Percentiles rank a stretch among this genome's conserved stretches.
Conservation (phyloP, 1,140 invertebrate species). For the Tachypleus tridentatus region DNA sequence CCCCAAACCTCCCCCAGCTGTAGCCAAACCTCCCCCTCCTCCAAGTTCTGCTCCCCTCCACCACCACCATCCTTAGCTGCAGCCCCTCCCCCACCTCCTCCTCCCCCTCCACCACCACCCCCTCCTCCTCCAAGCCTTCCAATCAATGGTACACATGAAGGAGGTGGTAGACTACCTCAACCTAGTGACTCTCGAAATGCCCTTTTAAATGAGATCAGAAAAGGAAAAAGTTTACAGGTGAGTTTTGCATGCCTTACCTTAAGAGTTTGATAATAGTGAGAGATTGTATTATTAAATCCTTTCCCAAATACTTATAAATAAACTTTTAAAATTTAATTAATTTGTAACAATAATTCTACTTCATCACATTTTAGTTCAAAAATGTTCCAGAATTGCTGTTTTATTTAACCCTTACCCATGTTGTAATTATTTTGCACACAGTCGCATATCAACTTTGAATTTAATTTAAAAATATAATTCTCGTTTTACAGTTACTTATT, state of each 20-base stretch:
- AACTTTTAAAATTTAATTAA: too few species aligned
- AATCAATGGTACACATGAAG: slow-evolving; percentile 11
- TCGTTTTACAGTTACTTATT: too few species aligned
- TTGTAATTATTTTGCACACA: too few species aligned
- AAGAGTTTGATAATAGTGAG: too few species aligned
- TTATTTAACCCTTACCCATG: too few species aligned
- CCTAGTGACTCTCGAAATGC: slow-evolving; percentile 47
- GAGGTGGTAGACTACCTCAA: slow-evolving; percentile 31
- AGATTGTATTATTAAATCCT: not conserved
- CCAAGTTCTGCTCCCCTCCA: slow-evolving; percentile 8
- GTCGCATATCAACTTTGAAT: too few species aligned
- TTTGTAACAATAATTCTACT: too few species aligned
- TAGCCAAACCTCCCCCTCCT: slow-evolving; percentile 20
- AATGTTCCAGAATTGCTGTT: too few species aligned
- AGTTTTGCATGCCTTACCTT: slow-evolving; percentile 4
- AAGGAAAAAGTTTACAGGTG: slow-evolving; percentile 40
- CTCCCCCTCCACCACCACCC: slow-evolving; percentile 17
- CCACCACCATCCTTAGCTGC: slow-evolving; percentile 7
- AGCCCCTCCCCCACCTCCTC: slow-evolving; percentile 17
- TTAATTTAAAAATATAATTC: too few species aligned
- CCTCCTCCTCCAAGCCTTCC: slow-evolving; percentile 25
- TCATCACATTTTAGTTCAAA: too few species aligned
- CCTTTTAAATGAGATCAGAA: slow-evolving; percentile 64
- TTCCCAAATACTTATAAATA: not conserved
- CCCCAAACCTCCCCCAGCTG: not conserved